Evolutionary conservation across 2,888 invertebrate genomes (phyloP).

Genomic region (Trichopria drosophilae): DNA sequence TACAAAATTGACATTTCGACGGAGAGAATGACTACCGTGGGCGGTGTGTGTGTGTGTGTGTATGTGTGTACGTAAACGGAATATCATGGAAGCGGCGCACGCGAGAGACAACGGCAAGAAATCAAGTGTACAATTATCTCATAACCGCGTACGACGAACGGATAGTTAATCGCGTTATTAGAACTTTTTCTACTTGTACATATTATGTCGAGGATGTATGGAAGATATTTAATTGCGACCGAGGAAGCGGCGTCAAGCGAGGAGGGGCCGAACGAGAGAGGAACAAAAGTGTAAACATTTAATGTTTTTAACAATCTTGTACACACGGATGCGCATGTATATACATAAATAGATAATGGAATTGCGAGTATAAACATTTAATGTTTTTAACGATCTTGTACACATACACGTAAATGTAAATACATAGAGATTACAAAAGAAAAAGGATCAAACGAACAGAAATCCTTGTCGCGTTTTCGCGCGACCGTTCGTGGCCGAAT

Average conservation of each 20-base stretch:
- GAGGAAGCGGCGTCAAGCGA: too few species aligned
- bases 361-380: slow-evolving; percentile 55
- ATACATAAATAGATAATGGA: slow-evolving; percentile 55
- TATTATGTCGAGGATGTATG: slow-evolving; percentile 40
- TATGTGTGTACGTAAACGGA: background rate
- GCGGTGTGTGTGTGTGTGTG: background rate
- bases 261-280: slow-evolving; percentile 39
- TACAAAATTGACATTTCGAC: slow-evolving; percentile 1
- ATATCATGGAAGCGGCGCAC: slow-evolving; percentile 10
- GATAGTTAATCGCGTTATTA: slow-evolving; percentile 44
- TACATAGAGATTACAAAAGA: slow-evolving; percentile 54
- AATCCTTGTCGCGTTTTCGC: slow-evolving; percentile 28
- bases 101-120: slow-evolving; percentile 23
- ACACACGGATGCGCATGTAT: slow-evolving; percentile 55
- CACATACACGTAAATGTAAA: slow-evolving; percentile 57
- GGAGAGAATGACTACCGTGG: slow-evolving; percentile 5
- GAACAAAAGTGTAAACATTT: slow-evolving; percentile 52
- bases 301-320: slow-evolving; percentile 57
- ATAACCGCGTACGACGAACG: slow-evolving; percentile 39
- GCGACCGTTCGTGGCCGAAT: too few species aligned
- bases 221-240: slow-evolving; percentile 38
- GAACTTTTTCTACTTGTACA: slow-evolving; percentile 51
- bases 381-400: slow-evolving; percentile 58
- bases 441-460: background rate
- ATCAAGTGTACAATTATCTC: slow-evolving; percentile 40